These are phyloP conservation scores for Pomatostomus ruficeps DNA, from an alignment of 2,113 vertebrate genomes.

Conservation along the genomic window DNA sequence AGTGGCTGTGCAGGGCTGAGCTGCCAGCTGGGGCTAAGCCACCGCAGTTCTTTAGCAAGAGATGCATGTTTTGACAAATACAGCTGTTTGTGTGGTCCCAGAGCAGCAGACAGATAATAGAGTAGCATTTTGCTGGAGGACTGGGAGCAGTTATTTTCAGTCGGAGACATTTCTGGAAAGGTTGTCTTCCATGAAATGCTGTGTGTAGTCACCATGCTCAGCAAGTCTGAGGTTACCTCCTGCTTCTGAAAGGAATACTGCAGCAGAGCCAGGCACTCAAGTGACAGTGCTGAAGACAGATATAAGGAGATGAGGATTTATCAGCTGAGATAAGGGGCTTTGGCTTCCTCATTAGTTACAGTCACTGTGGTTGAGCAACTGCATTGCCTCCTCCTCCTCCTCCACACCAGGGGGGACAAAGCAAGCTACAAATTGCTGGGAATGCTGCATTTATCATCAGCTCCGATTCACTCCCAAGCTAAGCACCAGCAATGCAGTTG, in stretches of 20 bases:
- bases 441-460: not conserved
- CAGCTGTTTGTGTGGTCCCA: not conserved
- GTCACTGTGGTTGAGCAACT: not conserved
- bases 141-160: slow-evolving; percentile 2
- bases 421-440: not conserved
- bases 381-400: not conserved
- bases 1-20: not conserved
- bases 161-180: not conserved
- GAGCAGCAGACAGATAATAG: not conserved
- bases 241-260: not conserved
- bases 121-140: slow-evolving; percentile 1
- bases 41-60: not conserved
- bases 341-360: slow-evolving; percentile 33
- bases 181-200: not conserved
- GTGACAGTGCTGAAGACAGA: not conserved
- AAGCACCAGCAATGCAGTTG: not conserved
- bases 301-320: slow-evolving; percentile 32
- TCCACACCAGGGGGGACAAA: not conserved
- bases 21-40: not conserved
- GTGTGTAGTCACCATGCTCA: not conserved
- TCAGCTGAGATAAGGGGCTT: slow-evolving; percentile 31
- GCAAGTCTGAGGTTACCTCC: not conserved
- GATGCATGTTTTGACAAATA: not conserved
- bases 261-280: not conserved
- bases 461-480: not conserved